Conservation (phyloP, 2,113 vertebrate genomes). For the Phyllostomus hastatus region DNA sequence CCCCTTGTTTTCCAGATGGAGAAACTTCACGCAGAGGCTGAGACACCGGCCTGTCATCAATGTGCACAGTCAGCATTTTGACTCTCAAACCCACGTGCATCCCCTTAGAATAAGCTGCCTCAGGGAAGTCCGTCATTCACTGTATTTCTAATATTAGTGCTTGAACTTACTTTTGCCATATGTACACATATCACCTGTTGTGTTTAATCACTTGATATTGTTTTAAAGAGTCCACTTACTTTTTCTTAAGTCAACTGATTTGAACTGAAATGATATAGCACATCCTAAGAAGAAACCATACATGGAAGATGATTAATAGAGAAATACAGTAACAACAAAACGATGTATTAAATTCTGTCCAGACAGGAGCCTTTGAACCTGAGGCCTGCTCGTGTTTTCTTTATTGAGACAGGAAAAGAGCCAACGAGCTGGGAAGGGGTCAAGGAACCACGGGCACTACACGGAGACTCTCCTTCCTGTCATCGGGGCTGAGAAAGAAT, state of each 20-base stretch:
- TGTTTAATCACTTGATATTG: not conserved
- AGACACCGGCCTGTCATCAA: not conserved
- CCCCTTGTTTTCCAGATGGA: slow-evolving; percentile 19
- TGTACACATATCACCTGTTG: not conserved
- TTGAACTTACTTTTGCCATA: not conserved
- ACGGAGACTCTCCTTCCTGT: not conserved
- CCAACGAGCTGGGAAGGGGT: not conserved
- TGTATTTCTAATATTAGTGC: not conserved
- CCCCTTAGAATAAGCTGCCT: not conserved
- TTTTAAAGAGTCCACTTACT: not conserved
- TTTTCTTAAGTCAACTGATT: slow-evolving; percentile 35
- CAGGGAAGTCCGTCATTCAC: not conserved
- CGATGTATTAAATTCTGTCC: not conserved
- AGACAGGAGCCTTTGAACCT: not conserved
- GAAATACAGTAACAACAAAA: not conserved
- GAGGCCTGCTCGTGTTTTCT: not conserved
- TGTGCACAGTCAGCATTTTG: not conserved
- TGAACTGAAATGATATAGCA: not conserved
- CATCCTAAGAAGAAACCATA: not conserved
- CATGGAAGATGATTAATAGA: not conserved
- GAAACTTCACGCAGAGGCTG: not conserved
- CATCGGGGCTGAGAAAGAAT: not conserved
- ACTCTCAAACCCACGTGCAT: not conserved
- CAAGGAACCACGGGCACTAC: not conserved
- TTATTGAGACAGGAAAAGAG: not conserved